Evolutionary conservation across 2,113 vertebrate species (phyloP).

Genomic region (Cephalophus harveyi): DNA sequence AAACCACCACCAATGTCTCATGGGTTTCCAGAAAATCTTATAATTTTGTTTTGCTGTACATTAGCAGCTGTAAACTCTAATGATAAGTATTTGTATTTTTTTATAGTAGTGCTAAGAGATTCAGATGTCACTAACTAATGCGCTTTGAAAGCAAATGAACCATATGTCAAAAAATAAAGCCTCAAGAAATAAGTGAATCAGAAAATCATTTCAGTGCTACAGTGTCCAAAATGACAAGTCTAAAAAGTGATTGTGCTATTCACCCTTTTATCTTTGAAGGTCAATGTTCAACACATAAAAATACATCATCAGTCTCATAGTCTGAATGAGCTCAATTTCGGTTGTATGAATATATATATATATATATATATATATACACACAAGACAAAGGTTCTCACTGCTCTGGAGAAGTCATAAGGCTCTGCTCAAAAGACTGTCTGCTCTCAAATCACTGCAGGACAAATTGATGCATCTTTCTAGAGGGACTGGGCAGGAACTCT

Average conservation of each 20-base stretch:
- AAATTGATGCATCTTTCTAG: neutral
- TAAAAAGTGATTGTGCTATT: neutral
- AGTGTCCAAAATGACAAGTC: neutral
- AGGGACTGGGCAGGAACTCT: neutral
- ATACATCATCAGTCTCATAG: neutral
- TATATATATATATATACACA: neutral
- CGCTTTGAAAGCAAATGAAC: constrained; percentile 31
- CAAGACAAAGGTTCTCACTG: neutral
- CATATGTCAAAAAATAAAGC: neutral
- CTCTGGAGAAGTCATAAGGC: neutral
- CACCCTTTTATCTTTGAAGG: neutral
- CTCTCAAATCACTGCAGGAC: neutral
- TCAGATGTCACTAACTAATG: neutral
- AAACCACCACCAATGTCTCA: neutral
- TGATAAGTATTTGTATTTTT: neutral
- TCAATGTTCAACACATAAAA: neutral
- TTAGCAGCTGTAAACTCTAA: neutral
- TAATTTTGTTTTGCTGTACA: neutral
- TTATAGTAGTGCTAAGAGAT: neutral
- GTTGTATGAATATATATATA: neutral
- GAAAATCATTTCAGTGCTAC: neutral
- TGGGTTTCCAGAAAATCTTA: neutral
- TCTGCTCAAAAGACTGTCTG: neutral
- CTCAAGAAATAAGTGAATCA: neutral
- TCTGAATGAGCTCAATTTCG: neutral